A percentile compares a stretch with the other conserved stretches of the same genome.
Conservation (phyloP, 1,140 invertebrate genomes). For the Octopus sinensis region DNA sequence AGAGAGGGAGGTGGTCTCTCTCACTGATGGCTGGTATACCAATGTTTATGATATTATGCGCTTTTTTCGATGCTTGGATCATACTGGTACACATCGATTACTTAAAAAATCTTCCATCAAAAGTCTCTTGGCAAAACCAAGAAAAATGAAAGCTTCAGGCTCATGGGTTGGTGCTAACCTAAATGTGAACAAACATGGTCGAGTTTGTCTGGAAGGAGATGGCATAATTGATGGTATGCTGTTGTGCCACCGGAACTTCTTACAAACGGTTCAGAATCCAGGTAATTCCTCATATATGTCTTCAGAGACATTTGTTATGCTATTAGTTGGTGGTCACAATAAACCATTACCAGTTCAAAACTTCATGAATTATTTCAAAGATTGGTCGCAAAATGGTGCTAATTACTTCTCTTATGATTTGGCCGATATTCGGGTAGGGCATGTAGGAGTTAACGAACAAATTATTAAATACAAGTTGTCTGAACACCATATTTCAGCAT, state of each 20-base stretch:
- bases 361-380: constrained; percentile 32
- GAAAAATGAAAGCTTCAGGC: constrained; percentile 19
- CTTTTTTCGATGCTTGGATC: constrained; percentile 38
- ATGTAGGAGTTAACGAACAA: constrained; percentile 16
- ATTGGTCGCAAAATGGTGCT: constrained; percentile 22
- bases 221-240: constrained; percentile 39
- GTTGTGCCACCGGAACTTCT: constrained; percentile 32
- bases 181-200: constrained; percentile 31
- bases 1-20: constrained; percentile 36
- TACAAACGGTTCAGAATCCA: neutral
- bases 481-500: constrained; percentile 45
- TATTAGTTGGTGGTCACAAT: constrained; percentile 36
- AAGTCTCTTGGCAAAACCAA: constrained; percentile 27
- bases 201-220: constrained; percentile 44
- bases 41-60: constrained; percentile 48
- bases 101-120: constrained; percentile 34
- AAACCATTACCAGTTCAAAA: constrained; percentile 30
- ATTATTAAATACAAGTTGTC: constrained; percentile 36
- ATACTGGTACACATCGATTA: constrained; percentile 35
- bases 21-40: constrained; percentile 49
- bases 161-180: constrained; percentile 41
- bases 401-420: constrained; percentile 39
- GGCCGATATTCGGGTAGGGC: constrained; percentile 27
- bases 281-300: neutral
- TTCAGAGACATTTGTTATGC: constrained; percentile 35